These are phyloP conservation scores for Leptarthrus brevirostris DNA, from an alignment of 2,888 invertebrate species.

Conservation along the genomic window DNA sequence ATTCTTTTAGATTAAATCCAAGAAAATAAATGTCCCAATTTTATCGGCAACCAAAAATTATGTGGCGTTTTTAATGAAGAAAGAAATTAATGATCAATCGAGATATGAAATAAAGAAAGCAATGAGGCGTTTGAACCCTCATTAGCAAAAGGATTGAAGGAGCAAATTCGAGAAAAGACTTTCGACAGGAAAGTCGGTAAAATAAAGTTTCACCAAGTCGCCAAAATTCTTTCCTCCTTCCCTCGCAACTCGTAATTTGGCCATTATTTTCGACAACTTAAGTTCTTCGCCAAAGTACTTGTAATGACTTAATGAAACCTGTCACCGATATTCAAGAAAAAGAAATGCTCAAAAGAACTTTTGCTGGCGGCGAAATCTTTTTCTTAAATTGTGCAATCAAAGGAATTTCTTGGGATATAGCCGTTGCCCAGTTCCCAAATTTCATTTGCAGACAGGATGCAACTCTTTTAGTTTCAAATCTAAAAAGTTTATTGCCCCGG, in stretches of 20 bases:
- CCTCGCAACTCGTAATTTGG: background rate
- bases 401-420: background rate
- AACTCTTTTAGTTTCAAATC: background rate
- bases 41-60: too few relatives aligned
- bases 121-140: background rate
- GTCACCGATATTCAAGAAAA: background rate
- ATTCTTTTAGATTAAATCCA: too few relatives aligned
- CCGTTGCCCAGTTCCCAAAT: background rate
- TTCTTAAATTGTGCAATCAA: background rate
- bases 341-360: slow-evolving; percentile 15
- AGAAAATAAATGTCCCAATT: too few relatives aligned
- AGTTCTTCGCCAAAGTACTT: background rate
- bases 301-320: slow-evolving; percentile 3
- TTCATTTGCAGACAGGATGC: background rate
- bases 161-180: too few relatives aligned
- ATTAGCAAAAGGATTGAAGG: slow-evolving; percentile 9
- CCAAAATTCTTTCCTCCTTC: background rate
- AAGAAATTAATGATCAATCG: slow-evolving; percentile 17
- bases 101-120: background rate
- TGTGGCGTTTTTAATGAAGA: too few relatives aligned
- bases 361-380: background rate
- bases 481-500: slow-evolving; percentile 50
- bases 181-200: too few relatives aligned
- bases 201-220: too few relatives aligned
- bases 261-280: background rate